A percentile compares a stretch with the other conserved stretches of the same genome.
These are phyloP conservation scores for Polydrusus tereticollis DNA, from an alignment of 2,888 invertebrate genomes.

Conservation along the genomic window DNA sequence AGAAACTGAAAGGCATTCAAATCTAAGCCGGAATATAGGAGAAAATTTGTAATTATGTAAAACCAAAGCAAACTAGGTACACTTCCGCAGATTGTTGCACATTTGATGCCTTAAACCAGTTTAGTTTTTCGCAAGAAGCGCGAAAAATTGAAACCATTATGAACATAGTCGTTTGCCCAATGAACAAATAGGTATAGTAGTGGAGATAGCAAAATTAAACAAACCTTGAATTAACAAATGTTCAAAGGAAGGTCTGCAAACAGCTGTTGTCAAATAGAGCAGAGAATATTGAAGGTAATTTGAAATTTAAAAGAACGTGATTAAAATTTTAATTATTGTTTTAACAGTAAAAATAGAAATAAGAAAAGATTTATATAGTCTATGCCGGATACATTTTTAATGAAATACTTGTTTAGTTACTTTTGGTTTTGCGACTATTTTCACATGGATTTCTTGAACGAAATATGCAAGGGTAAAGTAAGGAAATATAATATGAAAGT, in stretches of 20 bases:
- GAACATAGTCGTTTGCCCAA: background rate
- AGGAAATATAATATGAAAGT: no score
- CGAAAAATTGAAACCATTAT: background rate
- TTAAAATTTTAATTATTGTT: slow-evolving; percentile 3
- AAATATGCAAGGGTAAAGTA: no score
- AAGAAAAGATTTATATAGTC: background rate
- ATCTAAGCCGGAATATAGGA: background rate
- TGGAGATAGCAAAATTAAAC: no score
- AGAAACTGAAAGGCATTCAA: background rate
- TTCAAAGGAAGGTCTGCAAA: slow-evolving; percentile 6
- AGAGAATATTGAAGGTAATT: slow-evolving; percentile 8
- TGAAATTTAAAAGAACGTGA: background rate
- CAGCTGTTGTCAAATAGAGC: slow-evolving; percentile 1
- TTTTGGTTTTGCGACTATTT: no score
- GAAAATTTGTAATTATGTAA: background rate
- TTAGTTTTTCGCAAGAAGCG: background rate
- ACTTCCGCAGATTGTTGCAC: background rate
- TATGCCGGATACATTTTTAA: no score
- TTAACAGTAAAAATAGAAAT: slow-evolving; percentile 4
- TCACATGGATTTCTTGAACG: no score
- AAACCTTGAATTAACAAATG: slow-evolving; percentile 6
- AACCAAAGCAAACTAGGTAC: background rate
- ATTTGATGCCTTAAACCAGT: background rate
- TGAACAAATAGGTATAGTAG: slow-evolving; percentile 4
- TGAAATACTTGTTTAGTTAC: no score